These are phyloP conservation scores for Himalopsyche tibetana DNA, from an alignment of 2,888 invertebrate genomes.

Conservation along the genomic window DNA sequence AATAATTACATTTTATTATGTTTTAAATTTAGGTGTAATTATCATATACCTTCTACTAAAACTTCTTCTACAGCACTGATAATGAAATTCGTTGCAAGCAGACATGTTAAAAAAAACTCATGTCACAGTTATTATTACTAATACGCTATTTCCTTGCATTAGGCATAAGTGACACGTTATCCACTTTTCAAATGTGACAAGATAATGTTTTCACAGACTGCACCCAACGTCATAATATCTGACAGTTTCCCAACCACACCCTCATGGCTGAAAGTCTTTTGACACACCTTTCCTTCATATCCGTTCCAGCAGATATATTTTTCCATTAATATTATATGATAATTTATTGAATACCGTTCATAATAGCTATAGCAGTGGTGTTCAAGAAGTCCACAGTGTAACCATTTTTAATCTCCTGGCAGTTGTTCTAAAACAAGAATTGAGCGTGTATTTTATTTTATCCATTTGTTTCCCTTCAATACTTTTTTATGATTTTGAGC, in stretches of 20 bases:
- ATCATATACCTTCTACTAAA: no score
- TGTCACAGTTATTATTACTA: not conserved
- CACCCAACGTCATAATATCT: not conserved
- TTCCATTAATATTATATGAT: not conserved
- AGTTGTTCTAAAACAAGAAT: no score
- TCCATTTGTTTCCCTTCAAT: no score
- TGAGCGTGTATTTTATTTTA: no score
- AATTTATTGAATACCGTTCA: not conserved
- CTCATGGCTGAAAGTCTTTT: not conserved
- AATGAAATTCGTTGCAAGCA: no score
- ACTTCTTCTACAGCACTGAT: no score
- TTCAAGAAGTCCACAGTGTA: no score
- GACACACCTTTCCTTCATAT: not conserved
- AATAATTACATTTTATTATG: no score
- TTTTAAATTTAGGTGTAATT: no score
- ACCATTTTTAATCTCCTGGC: no score
- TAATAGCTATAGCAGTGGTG: no score
- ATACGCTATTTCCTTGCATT: slow-evolving; percentile 17
- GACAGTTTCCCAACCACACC: slow-evolving; percentile 22
- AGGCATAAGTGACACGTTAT: slow-evolving; percentile 5
- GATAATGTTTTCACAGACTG: slow-evolving; percentile 31
- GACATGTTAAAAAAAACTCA: not conserved
- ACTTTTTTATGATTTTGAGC: no score
- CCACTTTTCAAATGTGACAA: slow-evolving; percentile 34
- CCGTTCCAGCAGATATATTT: not conserved